Evolutionary conservation across 2,797 vertebrate genomes (phyloP), one percentile per base, ranked within the genome.

Genomic region (Dallia pectoralis): DNA sequence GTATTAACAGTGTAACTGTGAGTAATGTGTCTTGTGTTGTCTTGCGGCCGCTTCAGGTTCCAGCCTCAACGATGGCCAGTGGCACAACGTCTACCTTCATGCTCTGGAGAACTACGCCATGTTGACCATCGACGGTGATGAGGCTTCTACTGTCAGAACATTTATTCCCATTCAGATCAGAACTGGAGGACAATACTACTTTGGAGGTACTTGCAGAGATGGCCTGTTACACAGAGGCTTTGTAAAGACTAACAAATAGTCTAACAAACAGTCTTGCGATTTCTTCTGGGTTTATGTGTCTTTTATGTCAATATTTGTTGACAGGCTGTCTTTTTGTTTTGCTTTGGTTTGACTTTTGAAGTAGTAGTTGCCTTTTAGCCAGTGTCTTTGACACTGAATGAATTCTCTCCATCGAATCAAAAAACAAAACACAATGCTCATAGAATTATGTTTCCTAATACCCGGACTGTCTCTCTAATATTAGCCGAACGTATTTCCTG

Each of bases 51-150:
- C 30, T 27, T 18, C 67, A 99, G 97, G 97, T 25, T 94, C 94
- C 3, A 93, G 93, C 1, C 89, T 99, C 72, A 96, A 97, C 40
- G 96, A 99, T 0, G 97, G 97, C 1, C 97, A 97, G 79, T 99
- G 97, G 97, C 97, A 98, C 56, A 96, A 93, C 15, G 95, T 97
- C 53, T 95, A 95, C 25, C 93, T 99, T 73, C 91, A 96, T 27
- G 96, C 96, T 0, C 88, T 98, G 81, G 97, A 99, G 74, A 96
- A 96, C 81, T 96, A 96, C 64, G 96, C 95, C 6, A 90, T 98
- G 85, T 91, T 99, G 76, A 99, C 96, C 25, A 94, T 98, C 0
- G 96, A 99, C 72, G 95, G 97, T 0, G 97, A 99, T 0, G 97
- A 99, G 84, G 95, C 95, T 0, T 99, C 97, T 1, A 96, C 97